These are phyloP conservation scores for Anguilla megastoma DNA, from an alignment of 2,797 vertebrate genomes.

Conservation along the genomic window DNA sequence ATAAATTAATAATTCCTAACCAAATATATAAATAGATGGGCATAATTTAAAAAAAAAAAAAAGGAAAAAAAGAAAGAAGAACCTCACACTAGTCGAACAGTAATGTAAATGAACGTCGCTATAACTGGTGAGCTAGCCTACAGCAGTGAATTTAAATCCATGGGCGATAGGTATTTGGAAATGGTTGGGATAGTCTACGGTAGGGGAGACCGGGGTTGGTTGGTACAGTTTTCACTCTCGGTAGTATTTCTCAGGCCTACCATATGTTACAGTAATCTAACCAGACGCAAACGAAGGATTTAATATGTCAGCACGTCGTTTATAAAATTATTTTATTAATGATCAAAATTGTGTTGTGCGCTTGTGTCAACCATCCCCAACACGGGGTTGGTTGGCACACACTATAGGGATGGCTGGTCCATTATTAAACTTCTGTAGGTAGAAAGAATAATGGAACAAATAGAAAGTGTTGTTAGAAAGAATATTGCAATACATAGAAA, in stretches of 20 bases:
- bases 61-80: background rate
- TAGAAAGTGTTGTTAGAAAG: background rate
- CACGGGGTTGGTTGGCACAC: too few species aligned
- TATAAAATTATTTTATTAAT: background rate
- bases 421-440: background rate
- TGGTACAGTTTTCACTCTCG: background rate
- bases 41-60: background rate
- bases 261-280: background rate
- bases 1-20: background rate
- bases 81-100: background rate
- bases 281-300: background rate
- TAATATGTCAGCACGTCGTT: constrained; percentile 17
- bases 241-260: background rate
- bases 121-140: background rate
- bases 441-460: constrained; percentile 22
- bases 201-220: background rate
- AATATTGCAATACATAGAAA: constrained; percentile 7
- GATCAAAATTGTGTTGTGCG: constrained; percentile 2
- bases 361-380: constrained; percentile 10
- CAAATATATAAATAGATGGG: background rate
- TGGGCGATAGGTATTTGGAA: background rate
- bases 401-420: too few species aligned
- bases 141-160: background rate
- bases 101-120: background rate
- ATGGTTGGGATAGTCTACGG: background rate